Conservation (phyloP, 1,140 invertebrate species). For the Drosophila arawakana region DNA sequence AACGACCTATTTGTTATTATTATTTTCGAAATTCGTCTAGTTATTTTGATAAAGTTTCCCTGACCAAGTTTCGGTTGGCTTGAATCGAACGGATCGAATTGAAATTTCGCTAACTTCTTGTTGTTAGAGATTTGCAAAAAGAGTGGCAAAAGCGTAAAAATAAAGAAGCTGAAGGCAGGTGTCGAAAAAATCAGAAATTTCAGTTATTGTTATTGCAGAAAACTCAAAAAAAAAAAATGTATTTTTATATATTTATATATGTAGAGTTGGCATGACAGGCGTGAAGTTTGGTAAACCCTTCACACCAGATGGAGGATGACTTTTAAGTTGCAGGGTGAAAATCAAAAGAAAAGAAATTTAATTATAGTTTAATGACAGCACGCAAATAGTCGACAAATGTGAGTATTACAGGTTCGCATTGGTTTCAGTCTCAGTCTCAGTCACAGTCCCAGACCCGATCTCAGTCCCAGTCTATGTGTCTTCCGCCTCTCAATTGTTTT, state of each 20-base stretch:
- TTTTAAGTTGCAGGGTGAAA: conserved; percentile 77
- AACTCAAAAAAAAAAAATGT: conserved; percentile 36
- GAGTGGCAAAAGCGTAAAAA: background rate
- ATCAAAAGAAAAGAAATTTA: conserved; percentile 82
- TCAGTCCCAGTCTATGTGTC: conserved; percentile 7
- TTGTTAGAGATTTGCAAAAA: conserved; percentile 26
- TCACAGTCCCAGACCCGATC: background rate
- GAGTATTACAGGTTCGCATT: conserved; percentile 34
- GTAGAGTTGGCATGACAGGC: conserved; percentile 56
- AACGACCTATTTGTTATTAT: background rate
- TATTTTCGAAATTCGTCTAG: conserved; percentile 13
- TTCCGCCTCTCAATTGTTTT: conserved; percentile 45
- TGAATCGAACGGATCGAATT: conserved; percentile 8
- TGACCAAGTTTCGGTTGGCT: conserved; percentile 20
- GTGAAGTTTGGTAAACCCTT: conserved; percentile 76
- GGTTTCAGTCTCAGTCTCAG: conserved; percentile 23
- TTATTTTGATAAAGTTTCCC: conserved; percentile 29
- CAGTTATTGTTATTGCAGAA: conserved; percentile 10
- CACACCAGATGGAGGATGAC: conserved; percentile 61
- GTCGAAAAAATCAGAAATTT: conserved; percentile 30
- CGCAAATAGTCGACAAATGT: conserved; percentile 72
- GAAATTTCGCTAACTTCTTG: conserved; percentile 34
- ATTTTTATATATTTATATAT: conserved; percentile 43
- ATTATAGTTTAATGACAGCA: conserved; percentile 76
- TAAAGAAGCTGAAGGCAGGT: conserved; percentile 7